phyloP scores from a whole-genome alignment of 30 jellyfish, hydroid and myxozoan genomes.

The Hydractinia echinata region DNA sequence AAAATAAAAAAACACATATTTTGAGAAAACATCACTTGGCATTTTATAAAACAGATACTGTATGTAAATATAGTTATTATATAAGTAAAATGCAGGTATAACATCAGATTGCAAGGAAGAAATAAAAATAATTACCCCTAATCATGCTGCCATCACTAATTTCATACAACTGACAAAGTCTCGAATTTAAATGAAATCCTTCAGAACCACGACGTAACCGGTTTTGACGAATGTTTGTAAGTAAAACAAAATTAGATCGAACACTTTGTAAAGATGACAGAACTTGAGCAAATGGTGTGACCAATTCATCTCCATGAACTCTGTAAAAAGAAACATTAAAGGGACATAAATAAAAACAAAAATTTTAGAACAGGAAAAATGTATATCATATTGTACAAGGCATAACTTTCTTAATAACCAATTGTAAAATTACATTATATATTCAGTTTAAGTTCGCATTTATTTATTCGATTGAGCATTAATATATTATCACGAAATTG shows the following conservation, averaged over 20 bases:
- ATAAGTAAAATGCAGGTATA: too few species aligned
- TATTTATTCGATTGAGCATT: too few species aligned
- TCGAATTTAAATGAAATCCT: slow-evolving; percentile 87
- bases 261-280: slow-evolving; percentile 86
- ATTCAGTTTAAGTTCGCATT: too few species aligned
- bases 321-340: slow-evolving; percentile 39
- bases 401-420: too few species aligned
- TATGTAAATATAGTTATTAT: neutral
- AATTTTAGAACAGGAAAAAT: too few species aligned
- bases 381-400: too few species aligned
- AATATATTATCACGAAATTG: too few species aligned
- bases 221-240: slow-evolving; percentile 91
- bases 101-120: neutral
- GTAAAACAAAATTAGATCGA: slow-evolving; percentile 80
- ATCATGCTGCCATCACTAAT: slow-evolving; percentile 91
- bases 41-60: neutral
- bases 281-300: slow-evolving; percentile 97
- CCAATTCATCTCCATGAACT: slow-evolving; percentile 80
- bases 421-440: too few species aligned
- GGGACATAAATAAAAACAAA: too few species aligned
- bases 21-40: too few species aligned
- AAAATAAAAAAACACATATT: slow-evolving; percentile 9
- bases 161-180: slow-evolving; percentile 83
- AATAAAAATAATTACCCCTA: slow-evolving; percentile 45
- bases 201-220: slow-evolving; percentile 92